These are phyloP conservation scores for Temnothorax longispinosus DNA, from an alignment of 1,140 invertebrate species.

Conservation along the genomic window DNA sequence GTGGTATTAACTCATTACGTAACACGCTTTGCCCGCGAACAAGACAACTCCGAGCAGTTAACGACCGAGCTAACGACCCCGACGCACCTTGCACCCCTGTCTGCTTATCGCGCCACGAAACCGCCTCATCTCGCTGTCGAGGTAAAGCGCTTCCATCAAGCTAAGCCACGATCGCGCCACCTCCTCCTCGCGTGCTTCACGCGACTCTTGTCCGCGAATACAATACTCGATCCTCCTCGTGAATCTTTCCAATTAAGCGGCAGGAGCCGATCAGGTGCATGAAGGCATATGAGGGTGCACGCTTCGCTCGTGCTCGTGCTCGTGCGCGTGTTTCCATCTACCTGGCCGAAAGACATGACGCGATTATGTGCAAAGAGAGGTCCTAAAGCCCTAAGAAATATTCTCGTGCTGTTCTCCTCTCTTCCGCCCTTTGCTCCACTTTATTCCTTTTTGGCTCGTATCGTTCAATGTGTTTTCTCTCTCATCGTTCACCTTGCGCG, in stretches of 20 bases:
- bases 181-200: conserved; percentile 72
- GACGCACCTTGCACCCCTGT: conserved; percentile 34
- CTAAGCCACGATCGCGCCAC: conserved; percentile 45
- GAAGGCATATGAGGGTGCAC: conserved; percentile 62
- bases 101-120: conserved; percentile 31
- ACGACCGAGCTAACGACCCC: conserved; percentile 50
- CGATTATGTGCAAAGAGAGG: conserved; percentile 30
- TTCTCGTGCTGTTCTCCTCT: not conserved
- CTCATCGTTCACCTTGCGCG: conserved; percentile 37
- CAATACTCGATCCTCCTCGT: conserved; percentile 72
- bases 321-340: conserved; percentile 12
- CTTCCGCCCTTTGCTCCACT: not conserved
- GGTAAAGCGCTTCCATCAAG: conserved; percentile 37
- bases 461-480: conserved; percentile 9
- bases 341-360: conserved; percentile 52
- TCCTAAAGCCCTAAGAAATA: not conserved
- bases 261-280: conserved; percentile 70
- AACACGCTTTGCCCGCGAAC: conserved; percentile 34
- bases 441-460: not conserved
- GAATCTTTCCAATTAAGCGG: conserved; percentile 75
- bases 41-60: conserved; percentile 60
- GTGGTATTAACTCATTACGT: conserved; percentile 57
- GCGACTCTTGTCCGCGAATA: conserved; percentile 69
- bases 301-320: conserved; percentile 26
- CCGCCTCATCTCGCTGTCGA: conserved; percentile 59